Conservation (phyloP, 2,113 vertebrate genomes). For the Porphyrio hochstetteri region DNA sequence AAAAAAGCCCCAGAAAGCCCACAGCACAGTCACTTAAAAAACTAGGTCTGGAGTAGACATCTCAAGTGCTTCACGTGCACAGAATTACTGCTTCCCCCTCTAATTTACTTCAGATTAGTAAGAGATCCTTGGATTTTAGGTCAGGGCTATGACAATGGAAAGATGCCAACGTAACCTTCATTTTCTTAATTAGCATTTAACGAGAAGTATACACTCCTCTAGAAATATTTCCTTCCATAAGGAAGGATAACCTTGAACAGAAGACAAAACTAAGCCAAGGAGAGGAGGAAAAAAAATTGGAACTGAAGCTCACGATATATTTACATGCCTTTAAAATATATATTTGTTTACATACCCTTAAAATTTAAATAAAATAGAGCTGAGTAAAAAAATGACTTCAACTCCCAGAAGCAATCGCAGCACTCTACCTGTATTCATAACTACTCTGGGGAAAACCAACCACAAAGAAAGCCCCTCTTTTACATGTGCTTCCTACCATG, state of each 20-base stretch:
- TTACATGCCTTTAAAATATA: slow-evolving; percentile 9
- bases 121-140: slow-evolving; percentile 39
- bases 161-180: slow-evolving; percentile 61
- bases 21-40: background rate
- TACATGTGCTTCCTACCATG: background rate
- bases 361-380: slow-evolving; percentile 37
- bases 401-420: slow-evolving; percentile 1
- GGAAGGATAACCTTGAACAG: slow-evolving; percentile 69
- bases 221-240: slow-evolving; percentile 61
- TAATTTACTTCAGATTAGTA: slow-evolving; percentile 57
- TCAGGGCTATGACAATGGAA: slow-evolving; percentile 62
- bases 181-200: slow-evolving; percentile 71
- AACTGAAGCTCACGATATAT: background rate
- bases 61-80: background rate
- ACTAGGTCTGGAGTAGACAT: background rate
- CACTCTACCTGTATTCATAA: background rate
- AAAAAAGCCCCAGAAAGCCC: background rate
- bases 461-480: background rate
- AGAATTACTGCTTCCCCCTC: background rate
- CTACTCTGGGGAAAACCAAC: background rate
- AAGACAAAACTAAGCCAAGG: slow-evolving; percentile 33
- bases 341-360: slow-evolving; percentile 19
- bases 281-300: background rate
- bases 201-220: slow-evolving; percentile 47
- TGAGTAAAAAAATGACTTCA: background rate